Evolutionary conservation across 2,113 vertebrate genomes (phyloP).

Genomic region (Chrysemys picta): DNA sequence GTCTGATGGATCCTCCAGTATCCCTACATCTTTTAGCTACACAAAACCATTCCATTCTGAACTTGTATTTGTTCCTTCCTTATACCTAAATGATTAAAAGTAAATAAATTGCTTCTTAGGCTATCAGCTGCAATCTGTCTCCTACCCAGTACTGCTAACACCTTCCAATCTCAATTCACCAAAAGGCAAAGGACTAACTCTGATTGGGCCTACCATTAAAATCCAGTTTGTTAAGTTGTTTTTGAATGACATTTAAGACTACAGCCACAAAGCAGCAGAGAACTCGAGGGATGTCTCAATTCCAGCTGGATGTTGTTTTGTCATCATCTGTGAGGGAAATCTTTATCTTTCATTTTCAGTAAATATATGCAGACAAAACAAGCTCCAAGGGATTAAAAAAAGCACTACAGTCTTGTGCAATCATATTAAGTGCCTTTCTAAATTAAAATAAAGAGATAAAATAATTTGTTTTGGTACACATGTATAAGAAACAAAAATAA

Average conservation of each 20-base stretch:
- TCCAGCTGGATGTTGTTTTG: neutral
- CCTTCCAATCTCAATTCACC: neutral
- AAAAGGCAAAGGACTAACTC: neutral
- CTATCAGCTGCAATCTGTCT: neutral
- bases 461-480: neutral
- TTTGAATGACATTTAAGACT: neutral
- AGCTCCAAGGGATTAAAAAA: neutral
- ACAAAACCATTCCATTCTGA: neutral
- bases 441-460: neutral
- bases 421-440: neutral
- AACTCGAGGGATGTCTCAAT: neutral
- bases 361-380: neutral
- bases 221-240: neutral
- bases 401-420: neutral
- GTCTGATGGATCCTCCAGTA: neutral
- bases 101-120: neutral
- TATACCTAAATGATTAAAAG: neutral
- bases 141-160: neutral
- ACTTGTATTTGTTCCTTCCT: neutral
- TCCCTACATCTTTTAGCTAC: neutral
- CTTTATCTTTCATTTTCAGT: neutral
- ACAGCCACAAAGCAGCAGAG: neutral
- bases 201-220: neutral
- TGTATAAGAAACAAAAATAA: neutral
- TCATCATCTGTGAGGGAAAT: neutral